Conservation (phyloP, 2,113 vertebrate genomes). For the Poeciliopsis prolifica region DNA sequence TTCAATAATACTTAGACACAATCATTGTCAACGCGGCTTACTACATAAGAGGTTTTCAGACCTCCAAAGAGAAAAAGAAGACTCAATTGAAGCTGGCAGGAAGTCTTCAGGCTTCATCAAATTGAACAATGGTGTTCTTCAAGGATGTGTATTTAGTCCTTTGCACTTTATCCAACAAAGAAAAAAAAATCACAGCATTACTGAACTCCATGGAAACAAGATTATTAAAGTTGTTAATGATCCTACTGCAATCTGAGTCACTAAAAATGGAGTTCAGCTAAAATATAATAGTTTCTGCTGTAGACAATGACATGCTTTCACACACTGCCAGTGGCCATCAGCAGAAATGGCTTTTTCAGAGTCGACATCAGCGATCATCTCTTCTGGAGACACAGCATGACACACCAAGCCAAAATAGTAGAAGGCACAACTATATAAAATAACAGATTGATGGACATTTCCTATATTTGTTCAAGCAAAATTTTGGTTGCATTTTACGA, state of each 20-base stretch:
- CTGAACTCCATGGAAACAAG: not conserved
- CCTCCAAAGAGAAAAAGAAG: not conserved
- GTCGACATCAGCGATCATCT: not conserved
- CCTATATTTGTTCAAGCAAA: not conserved
- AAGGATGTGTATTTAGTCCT: not conserved
- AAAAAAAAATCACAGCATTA: not conserved
- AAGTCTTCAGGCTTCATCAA: not conserved
- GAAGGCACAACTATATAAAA: not conserved
- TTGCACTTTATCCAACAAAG: not conserved
- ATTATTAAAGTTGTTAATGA: not conserved
- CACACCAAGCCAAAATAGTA: not conserved
- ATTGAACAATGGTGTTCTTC: not conserved
- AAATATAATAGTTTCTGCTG: not conserved
- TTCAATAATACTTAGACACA: no score
- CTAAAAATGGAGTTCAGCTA: not conserved
- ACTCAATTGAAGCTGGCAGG: not conserved
- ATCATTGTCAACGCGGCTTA: not conserved
- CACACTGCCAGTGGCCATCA: no score
- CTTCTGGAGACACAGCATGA: not conserved
- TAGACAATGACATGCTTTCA: not conserved
- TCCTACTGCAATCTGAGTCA: not conserved
- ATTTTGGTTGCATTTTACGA: not conserved
- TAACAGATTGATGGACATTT: not conserved
- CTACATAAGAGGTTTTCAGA: not conserved
- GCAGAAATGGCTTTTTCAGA: not conserved